Conservation (phyloP, 2,113 vertebrate species). For the Toxostoma redivivum region DNA sequence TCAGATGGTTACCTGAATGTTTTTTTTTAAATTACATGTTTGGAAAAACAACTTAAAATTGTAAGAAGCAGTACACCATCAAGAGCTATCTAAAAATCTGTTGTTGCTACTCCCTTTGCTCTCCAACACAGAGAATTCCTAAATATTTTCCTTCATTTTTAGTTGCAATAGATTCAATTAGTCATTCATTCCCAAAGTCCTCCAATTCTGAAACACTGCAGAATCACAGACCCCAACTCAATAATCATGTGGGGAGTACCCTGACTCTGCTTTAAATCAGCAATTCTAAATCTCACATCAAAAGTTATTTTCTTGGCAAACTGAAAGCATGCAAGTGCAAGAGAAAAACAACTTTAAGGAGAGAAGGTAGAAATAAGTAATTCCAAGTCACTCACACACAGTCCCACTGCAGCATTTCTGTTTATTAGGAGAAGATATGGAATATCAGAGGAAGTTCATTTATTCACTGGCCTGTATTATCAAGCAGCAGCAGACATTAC, state of each 20-base stretch:
- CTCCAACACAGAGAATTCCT: neutral
- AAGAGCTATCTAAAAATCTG: neutral
- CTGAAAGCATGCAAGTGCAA: neutral
- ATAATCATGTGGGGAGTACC: neutral
- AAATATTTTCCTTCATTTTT: neutral
- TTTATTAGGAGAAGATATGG: conserved; percentile 32
- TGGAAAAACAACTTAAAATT: neutral
- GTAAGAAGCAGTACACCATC: neutral
- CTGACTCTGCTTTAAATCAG: neutral
- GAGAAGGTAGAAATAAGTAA: neutral
- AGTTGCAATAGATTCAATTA: neutral
- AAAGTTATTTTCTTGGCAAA: neutral
- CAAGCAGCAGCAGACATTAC: conserved; percentile 6
- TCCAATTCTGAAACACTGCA: neutral
- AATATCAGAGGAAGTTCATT: conserved; percentile 37
- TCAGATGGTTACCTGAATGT: conserved; percentile 51
- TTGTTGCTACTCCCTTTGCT: neutral
- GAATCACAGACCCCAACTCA: neutral
- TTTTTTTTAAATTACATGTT: neutral
- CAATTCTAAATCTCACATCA: neutral
- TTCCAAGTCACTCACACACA: neutral
- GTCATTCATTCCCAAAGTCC: neutral
- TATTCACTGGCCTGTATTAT: conserved; percentile 48
- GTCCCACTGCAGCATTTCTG: neutral
- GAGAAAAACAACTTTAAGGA: neutral